Conservation (phyloP, 1,140 invertebrate species). For the Drosophila azteca region DNA sequence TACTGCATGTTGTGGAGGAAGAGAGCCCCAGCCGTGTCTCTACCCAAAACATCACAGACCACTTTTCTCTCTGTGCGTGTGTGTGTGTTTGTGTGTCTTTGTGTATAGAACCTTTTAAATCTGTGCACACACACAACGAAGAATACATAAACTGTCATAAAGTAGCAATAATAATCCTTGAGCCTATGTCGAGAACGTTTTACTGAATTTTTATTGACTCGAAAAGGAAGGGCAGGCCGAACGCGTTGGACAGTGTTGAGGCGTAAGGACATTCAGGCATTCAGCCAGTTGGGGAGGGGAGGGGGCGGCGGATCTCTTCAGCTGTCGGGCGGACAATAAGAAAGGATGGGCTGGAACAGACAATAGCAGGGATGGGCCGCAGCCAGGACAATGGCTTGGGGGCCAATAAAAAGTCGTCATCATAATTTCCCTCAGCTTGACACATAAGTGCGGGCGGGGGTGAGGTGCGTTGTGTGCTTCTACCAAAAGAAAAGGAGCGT, state of each 20-base stretch:
- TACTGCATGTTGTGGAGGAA: constrained; percentile 21
- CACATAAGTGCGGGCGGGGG: constrained; percentile 33
- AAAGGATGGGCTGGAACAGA: constrained; percentile 38
- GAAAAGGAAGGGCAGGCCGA: not conserved
- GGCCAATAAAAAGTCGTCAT: constrained; percentile 74
- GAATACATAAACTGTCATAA: constrained; percentile 70
- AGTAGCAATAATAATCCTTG: constrained; percentile 80
- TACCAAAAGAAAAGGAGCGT: too few species aligned
- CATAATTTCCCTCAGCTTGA: constrained; percentile 70
- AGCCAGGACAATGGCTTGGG: constrained; percentile 46
- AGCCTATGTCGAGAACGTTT: constrained; percentile 76
- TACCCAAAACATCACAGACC: not conserved
- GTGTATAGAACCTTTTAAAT: constrained; percentile 69
- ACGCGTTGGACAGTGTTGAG: not conserved
- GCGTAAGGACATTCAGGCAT: constrained; percentile 13
- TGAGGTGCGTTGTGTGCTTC: too few species aligned
- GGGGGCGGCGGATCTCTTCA: constrained; percentile 47
- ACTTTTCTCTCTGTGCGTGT: not conserved
- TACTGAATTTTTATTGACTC: constrained; percentile 82
- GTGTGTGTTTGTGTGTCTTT: not conserved
- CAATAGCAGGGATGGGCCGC: too few species aligned
- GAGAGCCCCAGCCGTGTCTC: constrained; percentile 8
- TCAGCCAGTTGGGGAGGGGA: too few species aligned
- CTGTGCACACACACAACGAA: constrained; percentile 30
- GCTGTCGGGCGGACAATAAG: constrained; percentile 52